A percentile compares a stretch with the other conserved stretches of the same genome.
Evolutionary conservation across 2,888 invertebrate species (phyloP).

Genomic region (Tinea pellionella): DNA sequence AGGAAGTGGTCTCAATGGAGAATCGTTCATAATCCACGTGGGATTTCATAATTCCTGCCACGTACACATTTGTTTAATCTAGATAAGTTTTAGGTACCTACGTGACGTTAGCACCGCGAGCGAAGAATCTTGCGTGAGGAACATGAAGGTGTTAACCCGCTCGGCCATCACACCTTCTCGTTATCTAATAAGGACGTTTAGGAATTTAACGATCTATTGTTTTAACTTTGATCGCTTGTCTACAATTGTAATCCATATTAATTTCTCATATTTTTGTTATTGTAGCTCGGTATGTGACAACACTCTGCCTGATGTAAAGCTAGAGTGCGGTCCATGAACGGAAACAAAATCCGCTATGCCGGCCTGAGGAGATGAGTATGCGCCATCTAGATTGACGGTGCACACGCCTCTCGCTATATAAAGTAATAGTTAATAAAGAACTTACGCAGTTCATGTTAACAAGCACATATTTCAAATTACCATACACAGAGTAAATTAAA

Average conservation of each 20-base stretch:
- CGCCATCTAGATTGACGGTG: no score
- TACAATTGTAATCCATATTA: no score
- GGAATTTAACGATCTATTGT: neutral
- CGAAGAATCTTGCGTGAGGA: neutral
- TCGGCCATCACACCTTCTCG: neutral
- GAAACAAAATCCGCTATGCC: no score
- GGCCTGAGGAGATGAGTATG: no score
- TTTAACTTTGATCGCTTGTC: no score
- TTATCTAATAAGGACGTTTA: neutral
- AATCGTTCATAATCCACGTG: neutral
- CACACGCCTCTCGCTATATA: no score
- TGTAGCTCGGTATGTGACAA: no score
- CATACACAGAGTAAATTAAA: neutral
- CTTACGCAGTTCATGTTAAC: neutral
- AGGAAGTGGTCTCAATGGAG: neutral
- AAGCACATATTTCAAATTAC: neutral
- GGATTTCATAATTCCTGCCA: neutral
- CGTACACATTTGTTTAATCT: neutral
- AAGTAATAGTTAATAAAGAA: no score
- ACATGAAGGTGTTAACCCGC: neutral
- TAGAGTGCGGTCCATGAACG: no score
- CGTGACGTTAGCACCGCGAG: constrained; percentile 1
- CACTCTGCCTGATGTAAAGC: no score
- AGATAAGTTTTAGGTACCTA: neutral
- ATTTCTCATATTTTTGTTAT: no score